A percentile compares a stretch with the other conserved stretches of the same genome.
phyloP scores from a whole-genome alignment of 2,113 vertebrate species.

The Myiozetetes cayanensis region DNA sequence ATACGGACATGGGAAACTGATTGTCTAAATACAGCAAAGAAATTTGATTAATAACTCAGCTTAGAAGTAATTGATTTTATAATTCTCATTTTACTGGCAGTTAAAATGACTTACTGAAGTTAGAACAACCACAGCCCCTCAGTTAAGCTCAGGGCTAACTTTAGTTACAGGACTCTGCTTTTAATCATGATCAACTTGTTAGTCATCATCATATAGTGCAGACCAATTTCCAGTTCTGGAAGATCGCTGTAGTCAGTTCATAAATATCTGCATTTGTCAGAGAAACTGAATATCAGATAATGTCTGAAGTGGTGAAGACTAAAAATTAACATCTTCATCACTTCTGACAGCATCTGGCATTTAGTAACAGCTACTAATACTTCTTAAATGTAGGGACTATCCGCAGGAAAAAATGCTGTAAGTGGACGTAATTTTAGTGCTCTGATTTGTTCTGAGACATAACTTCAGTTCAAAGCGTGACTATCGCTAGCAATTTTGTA shows the following conservation, averaged over 20 bases:
- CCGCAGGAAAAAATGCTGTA: background rate
- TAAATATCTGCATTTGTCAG: slow-evolving; percentile 63
- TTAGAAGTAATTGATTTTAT: slow-evolving; percentile 36
- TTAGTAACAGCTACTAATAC: slow-evolving; percentile 36
- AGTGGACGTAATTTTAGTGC: background rate
- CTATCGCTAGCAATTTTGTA: accelerated
- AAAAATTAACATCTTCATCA: slow-evolving; percentile 44
- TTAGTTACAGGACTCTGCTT: slow-evolving; percentile 49
- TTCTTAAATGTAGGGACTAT: background rate
- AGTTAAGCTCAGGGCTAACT: slow-evolving; percentile 25
- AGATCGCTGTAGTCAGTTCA: slow-evolving; percentile 24
- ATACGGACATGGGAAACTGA: slow-evolving; percentile 1
- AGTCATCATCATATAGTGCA: slow-evolving; percentile 47
- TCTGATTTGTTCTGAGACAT: background rate
- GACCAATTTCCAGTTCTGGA: slow-evolving; percentile 60
- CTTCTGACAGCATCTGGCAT: slow-evolving; percentile 42
- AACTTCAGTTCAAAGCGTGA: background rate
- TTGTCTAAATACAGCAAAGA: background rate
- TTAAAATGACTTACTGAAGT: slow-evolving; percentile 9
- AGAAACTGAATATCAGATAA: slow-evolving; percentile 47
- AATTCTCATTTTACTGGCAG: slow-evolving; percentile 6
- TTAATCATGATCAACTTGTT: slow-evolving; percentile 64
- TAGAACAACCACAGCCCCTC: background rate
- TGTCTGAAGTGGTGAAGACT: slow-evolving; percentile 31
- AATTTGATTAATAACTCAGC: background rate